Percentiles rank a stretch among this genome's conserved stretches.
These are phyloP conservation scores for Glossosoma conforme DNA, from an alignment of 1,140 invertebrate genomes.

Conservation along the genomic window DNA sequence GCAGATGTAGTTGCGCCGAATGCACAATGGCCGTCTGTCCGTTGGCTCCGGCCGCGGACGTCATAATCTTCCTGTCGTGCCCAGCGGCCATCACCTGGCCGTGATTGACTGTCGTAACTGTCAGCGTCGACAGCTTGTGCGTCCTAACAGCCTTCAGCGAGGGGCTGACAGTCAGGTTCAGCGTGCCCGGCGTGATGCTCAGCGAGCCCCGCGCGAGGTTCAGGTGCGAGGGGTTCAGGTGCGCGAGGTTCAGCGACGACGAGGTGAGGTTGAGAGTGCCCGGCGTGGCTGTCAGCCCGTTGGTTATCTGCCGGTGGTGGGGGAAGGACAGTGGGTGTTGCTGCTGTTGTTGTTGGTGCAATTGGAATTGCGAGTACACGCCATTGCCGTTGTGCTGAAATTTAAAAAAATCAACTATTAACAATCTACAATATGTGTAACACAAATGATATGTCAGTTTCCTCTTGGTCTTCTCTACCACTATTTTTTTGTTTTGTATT, in stretches of 20 bases:
- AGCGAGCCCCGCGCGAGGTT: too few species aligned
- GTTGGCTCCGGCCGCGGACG: conserved; percentile 10
- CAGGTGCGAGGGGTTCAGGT: too few species aligned
- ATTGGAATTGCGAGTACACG: conserved; percentile 2
- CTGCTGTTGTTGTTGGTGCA: neutral
- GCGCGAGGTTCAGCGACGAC: too few species aligned
- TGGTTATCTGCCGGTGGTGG: conserved; percentile 14
- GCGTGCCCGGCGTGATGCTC: conserved; percentile 13
- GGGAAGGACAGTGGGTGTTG: neutral
- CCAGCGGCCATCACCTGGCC: conserved; percentile 20
- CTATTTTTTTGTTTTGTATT: too few species aligned
- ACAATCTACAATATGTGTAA: too few species aligned
- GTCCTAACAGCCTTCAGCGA: conserved; percentile 8
- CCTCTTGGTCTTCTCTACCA: too few species aligned
- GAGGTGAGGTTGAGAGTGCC: conserved; percentile 19
- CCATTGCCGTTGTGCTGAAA: conserved; percentile 10
- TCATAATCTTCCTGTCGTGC: conserved; percentile 20
- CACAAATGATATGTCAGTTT: too few species aligned
- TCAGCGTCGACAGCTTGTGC: conserved; percentile 23
- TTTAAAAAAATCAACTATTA: too few species aligned
- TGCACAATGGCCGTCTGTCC: conserved; percentile 36
- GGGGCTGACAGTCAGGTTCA: conserved; percentile 15
- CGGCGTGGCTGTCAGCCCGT: conserved; percentile 18
- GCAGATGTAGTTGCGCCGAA: conserved; percentile 45
- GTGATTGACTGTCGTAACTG: conserved; percentile 25